Evolutionary conservation across 2,113 vertebrate genomes (phyloP).

Genomic region (Pandion haliaetus): DNA sequence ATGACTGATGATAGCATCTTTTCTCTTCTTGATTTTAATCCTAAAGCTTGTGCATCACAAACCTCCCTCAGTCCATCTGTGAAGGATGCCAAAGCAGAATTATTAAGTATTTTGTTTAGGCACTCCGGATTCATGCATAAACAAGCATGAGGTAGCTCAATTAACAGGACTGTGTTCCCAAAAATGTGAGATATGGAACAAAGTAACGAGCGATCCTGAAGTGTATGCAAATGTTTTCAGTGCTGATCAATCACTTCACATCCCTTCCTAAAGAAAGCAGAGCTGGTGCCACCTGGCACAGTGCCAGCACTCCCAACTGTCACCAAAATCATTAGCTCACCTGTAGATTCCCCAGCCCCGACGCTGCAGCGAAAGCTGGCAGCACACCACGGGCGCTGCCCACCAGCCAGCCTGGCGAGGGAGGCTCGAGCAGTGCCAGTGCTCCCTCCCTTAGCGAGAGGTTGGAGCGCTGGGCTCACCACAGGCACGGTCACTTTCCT

Average conservation of each 20-base stretch:
- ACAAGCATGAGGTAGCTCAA: neutral
- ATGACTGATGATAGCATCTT: neutral
- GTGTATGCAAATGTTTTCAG: neutral
- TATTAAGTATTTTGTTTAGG: neutral
- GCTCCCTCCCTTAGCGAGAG: neutral
- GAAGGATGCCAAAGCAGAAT: neutral
- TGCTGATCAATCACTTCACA: neutral
- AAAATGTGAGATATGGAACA: neutral
- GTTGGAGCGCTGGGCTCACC: neutral
- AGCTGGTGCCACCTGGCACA: neutral
- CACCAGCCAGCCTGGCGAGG: neutral
- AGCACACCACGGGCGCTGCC: neutral
- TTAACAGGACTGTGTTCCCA: neutral
- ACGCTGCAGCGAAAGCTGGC: neutral
- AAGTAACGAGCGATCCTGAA: neutral
- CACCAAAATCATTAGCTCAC: neutral
- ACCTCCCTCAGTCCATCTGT: neutral
- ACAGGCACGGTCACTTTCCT: accelerated
- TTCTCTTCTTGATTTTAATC: neutral
- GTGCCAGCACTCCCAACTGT: neutral
- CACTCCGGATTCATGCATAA: neutral
- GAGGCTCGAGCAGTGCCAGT: neutral
- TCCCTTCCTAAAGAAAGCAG: neutral
- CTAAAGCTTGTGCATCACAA: neutral
- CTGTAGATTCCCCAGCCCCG: neutral